phyloP scores from a whole-genome alignment of 2,113 vertebrate species.

The Montifringilla adamsi region DNA sequence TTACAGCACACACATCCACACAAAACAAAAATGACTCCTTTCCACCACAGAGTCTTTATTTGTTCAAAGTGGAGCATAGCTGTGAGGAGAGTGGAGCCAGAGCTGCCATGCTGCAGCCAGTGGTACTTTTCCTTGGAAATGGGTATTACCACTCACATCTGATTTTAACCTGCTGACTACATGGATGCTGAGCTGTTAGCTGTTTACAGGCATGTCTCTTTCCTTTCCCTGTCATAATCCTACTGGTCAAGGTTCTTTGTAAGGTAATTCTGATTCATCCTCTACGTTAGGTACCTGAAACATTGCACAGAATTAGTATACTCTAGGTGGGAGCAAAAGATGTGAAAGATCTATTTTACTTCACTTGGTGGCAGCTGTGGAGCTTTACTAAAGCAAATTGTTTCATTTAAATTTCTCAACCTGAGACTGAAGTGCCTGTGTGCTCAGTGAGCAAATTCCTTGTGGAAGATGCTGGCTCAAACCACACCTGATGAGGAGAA shows the following conservation, averaged over 20 bases:
- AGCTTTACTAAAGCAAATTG: neutral
- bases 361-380: neutral
- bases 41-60: neutral
- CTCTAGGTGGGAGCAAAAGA: neutral
- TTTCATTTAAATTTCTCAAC: neutral
- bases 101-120: neutral
- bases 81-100: neutral
- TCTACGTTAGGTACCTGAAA: neutral
- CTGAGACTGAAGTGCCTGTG: neutral
- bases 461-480: neutral
- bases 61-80: neutral
- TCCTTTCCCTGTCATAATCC: neutral
- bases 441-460: neutral
- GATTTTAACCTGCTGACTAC: neutral
- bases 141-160: neutral
- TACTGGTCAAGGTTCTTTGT: neutral
- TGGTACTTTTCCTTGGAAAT: neutral
- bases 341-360: neutral
- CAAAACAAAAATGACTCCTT: neutral
- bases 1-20: neutral
- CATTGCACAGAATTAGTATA: neutral
- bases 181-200: neutral
- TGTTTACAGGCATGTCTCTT: rapidly evolving
- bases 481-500: neutral
- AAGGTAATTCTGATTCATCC: neutral